Percentiles rank a stretch among this genome's conserved stretches.
Evolutionary conservation across 2,888 invertebrate genomes (phyloP).

Genomic region (Eucera pruinosa): DNA sequence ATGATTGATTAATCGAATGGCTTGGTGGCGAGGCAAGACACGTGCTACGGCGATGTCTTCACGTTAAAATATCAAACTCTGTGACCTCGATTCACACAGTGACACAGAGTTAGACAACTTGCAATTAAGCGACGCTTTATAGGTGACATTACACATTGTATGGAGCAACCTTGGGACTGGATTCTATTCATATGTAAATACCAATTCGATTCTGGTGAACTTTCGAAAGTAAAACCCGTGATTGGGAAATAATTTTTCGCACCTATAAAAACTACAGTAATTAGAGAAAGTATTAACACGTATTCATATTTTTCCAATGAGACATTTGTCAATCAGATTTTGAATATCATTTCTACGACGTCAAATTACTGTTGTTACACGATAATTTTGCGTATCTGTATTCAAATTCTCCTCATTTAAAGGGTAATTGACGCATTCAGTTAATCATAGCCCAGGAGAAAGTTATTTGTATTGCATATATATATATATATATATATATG

Average conservation of each 20-base stretch:
- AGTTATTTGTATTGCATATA: too few relatives aligned
- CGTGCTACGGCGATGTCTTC: not conserved
- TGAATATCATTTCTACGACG: too few relatives aligned
- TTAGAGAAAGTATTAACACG: too few relatives aligned
- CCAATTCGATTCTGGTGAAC: conserved; percentile 55
- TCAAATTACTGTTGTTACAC: too few relatives aligned
- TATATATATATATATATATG: too few relatives aligned
- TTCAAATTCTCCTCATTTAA: too few relatives aligned
- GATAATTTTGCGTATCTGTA: too few relatives aligned
- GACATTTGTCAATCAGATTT: too few relatives aligned
- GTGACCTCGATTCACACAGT: not conserved
- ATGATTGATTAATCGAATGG: conserved; percentile 13
- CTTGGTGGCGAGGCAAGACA: not conserved
- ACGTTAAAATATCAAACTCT: conserved; percentile 4
- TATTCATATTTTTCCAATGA: too few relatives aligned
- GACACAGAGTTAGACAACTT: conserved; percentile 11
- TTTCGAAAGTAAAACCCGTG: conserved; percentile 46
- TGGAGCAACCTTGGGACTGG: not conserved
- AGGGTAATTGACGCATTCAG: too few relatives aligned
- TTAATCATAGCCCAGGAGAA: too few relatives aligned
- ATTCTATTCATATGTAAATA: conserved; percentile 30
- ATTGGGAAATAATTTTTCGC: conserved; percentile 46
- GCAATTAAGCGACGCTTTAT: conserved; percentile 20
- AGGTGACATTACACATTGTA: conserved; percentile 15
- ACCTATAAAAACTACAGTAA: too few relatives aligned